Evolutionary conservation across 2,797 vertebrate genomes (phyloP).

Genomic region (Myotis findleyi): DNA sequence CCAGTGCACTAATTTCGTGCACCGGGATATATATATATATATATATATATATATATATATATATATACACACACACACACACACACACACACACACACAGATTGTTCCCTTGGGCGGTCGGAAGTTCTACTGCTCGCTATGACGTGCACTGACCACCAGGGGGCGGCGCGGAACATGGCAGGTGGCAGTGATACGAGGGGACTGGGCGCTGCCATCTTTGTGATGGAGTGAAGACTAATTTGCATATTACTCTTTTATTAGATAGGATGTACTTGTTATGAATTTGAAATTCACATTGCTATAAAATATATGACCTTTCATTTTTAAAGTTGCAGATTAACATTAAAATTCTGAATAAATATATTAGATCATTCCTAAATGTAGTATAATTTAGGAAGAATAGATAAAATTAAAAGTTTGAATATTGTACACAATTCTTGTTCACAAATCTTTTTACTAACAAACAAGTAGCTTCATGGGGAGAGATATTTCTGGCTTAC

Average conservation of each 20-base stretch:
- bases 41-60: no score
- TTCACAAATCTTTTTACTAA: constrained; percentile 27
- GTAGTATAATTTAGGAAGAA: background rate
- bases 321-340: background rate
- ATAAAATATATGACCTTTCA: background rate
- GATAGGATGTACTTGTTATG: background rate
- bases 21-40: no score
- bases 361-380: background rate
- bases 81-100: background rate
- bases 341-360: background rate
- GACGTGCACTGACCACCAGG: no score
- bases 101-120: no score
- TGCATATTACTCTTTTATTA: background rate
- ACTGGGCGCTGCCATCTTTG: no score
- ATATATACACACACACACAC: background rate
- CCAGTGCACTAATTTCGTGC: no score
- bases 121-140: no score
- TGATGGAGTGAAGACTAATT: no score
- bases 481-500: background rate
- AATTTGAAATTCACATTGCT: background rate
- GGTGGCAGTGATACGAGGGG: no score
- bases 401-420: background rate
- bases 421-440: background rate
- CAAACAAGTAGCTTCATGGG: background rate
- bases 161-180: no score